These are phyloP conservation scores for Drymonia ruficornis DNA, from an alignment of 2,888 invertebrate species.

Conservation along the genomic window DNA sequence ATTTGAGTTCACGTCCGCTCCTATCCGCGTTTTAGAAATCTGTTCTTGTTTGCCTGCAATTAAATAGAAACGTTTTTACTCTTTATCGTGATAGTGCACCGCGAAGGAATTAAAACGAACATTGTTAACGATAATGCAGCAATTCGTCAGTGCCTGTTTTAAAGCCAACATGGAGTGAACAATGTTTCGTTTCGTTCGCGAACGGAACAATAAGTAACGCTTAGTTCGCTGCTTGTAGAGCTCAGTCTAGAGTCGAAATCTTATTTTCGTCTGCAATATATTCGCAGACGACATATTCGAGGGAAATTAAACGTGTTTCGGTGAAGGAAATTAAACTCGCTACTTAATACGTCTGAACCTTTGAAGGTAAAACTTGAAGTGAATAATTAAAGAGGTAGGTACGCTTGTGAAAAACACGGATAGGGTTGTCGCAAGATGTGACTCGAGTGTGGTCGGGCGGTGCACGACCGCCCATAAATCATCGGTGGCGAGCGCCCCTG, in stretches of 20 bases:
- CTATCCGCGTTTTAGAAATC: conserved; percentile 26
- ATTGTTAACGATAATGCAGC: conserved; percentile 74
- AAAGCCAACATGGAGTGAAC: conserved; percentile 67
- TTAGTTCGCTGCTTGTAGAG: conserved; percentile 54
- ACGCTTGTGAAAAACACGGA: conserved; percentile 23
- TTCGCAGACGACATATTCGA: background rate
- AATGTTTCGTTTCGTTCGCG: conserved; percentile 63
- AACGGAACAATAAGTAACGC: conserved; percentile 70
- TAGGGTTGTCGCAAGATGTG: conserved; percentile 35
- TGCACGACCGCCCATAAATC: conserved; percentile 53
- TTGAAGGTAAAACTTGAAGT: conserved; percentile 14
- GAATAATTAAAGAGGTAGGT: conserved; percentile 26
- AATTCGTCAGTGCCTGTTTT: conserved; percentile 73
- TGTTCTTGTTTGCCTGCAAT: conserved; percentile 26
- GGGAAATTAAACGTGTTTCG: too few relatives aligned
- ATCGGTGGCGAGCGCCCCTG: conserved; percentile 40
- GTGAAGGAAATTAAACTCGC: background rate
- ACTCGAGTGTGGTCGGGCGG: conserved; percentile 18
- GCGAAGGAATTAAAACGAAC: conserved; percentile 63
- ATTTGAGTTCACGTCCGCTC: conserved; percentile 31
- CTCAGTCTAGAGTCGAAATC: conserved; percentile 21
- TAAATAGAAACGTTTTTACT: conserved; percentile 45
- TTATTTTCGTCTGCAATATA: background rate
- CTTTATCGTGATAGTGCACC: conserved; percentile 47
- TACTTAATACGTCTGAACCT: conserved; percentile 19